These are phyloP conservation scores for Macquaria ambigua DNA, from an alignment of 2,113 vertebrate species.

Conservation along the genomic window DNA sequence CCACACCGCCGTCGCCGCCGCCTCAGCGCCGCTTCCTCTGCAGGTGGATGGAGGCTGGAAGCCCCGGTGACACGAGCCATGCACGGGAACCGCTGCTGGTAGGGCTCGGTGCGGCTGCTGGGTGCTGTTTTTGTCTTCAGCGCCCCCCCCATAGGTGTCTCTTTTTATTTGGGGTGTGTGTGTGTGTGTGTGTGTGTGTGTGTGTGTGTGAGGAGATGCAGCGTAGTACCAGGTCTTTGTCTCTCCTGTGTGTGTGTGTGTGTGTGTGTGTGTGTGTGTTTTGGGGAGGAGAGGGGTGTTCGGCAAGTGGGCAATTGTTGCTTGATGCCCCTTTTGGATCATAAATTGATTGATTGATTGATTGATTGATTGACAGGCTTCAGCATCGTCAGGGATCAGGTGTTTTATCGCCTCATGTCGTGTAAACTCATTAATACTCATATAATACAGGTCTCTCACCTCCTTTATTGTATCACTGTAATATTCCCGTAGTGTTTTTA, in stretches of 20 bases:
- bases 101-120: slow-evolving; percentile 25
- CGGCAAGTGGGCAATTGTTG: slow-evolving; percentile 31
- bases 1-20: not conserved
- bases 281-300: not conserved
- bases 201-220: slow-evolving; percentile 20
- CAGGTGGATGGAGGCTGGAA: slow-evolving; percentile 73
- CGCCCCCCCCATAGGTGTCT: not conserved
- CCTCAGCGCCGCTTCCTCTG: slow-evolving; percentile 48
- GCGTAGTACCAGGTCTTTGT: slow-evolving; percentile 46
- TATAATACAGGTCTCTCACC: not conserved
- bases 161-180: not conserved
- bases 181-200: slow-evolving; percentile 19
- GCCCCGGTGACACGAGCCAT: slow-evolving; percentile 61
- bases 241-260: slow-evolving; percentile 17
- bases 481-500: not conserved
- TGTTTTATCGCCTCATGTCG: not conserved
- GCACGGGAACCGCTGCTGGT: slow-evolving; percentile 58
- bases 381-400: not conserved
- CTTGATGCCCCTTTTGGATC: not conserved
- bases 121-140: slow-evolving; percentile 6
- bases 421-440: not conserved
- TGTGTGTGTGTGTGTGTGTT: not conserved
- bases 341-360: not conserved
- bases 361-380: not conserved
- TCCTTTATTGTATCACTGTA: not conserved